Percentiles rank a stretch among this genome's conserved stretches.
These are phyloP conservation scores for Drosophila diplacantha DNA, from an alignment of 2,888 invertebrate genomes.

Conservation along the genomic window DNA sequence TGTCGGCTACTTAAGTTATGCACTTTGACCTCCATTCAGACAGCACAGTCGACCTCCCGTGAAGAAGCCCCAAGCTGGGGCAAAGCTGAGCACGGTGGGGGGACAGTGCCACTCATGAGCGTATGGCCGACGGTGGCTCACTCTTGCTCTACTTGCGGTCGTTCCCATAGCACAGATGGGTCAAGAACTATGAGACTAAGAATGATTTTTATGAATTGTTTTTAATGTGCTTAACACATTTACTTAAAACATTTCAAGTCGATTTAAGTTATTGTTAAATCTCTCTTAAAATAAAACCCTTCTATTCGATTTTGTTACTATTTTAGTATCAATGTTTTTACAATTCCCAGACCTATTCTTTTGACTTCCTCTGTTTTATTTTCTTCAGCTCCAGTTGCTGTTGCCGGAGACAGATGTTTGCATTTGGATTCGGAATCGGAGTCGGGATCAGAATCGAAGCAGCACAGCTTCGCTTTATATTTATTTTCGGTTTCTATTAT, in stretches of 20 bases:
- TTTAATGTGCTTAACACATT: background rate
- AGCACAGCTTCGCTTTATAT: conserved; percentile 49
- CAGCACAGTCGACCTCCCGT: conserved; percentile 34
- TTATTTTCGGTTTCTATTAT: conserved; percentile 64
- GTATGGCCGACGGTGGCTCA: conserved; percentile 21
- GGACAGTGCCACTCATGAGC: conserved; percentile 26
- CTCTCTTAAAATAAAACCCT: background rate
- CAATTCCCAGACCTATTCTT: background rate
- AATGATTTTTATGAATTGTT: too few species aligned
- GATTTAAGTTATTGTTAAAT: too few species aligned
- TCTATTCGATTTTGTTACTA: background rate
- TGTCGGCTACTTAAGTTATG: conserved; percentile 73
- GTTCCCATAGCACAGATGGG: background rate
- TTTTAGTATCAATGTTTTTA: background rate
- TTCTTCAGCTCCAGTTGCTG: conserved; percentile 2
- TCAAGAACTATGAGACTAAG: background rate
- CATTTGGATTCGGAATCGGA: conserved; percentile 34
- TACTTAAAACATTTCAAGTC: background rate
- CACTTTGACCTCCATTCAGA: conserved; percentile 70
- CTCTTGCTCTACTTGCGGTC: conserved; percentile 18
- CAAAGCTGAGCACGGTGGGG: conserved; percentile 8
- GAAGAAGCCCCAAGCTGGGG: conserved; percentile 11
- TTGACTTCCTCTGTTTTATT: background rate
- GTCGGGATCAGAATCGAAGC: conserved; percentile 41
- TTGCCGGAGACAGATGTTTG: conserved; percentile 48